A percentile compares a stretch with the other conserved stretches of the same genome.
Evolutionary conservation across 2,797 vertebrate genomes (phyloP).

Genomic region (Esox masquinongy): DNA sequence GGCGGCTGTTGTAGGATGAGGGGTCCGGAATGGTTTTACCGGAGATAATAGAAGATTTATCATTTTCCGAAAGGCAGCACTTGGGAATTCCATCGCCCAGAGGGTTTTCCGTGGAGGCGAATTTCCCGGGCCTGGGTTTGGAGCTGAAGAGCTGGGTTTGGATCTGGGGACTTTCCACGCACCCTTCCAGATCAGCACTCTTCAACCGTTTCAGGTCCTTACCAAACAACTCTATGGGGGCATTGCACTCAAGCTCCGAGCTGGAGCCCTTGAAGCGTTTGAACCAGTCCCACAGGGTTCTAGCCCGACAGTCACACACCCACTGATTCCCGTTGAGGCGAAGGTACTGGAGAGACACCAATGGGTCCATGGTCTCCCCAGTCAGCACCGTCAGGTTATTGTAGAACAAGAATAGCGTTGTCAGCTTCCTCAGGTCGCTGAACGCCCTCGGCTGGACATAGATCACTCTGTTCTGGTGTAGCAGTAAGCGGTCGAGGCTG

Average conservation of each 20-base stretch:
- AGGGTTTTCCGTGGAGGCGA: slow-evolving; percentile 77
- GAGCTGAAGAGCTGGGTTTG: slow-evolving; percentile 82
- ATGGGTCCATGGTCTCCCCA: slow-evolving; percentile 86
- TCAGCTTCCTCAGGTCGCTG: slow-evolving; percentile 88
- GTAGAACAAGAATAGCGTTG: slow-evolving; percentile 94
- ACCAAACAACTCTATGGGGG: slow-evolving; percentile 81
- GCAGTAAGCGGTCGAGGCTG: slow-evolving; percentile 90
- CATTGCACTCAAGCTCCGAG: slow-evolving; percentile 88
- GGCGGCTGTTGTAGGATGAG: slow-evolving; percentile 82
- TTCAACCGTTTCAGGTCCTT: slow-evolving; percentile 90
- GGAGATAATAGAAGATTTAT: slow-evolving; percentile 91
- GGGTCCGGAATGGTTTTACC: slow-evolving; percentile 81
- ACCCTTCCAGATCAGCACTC: slow-evolving; percentile 85
- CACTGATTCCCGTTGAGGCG: slow-evolving; percentile 96
- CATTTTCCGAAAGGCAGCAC: slow-evolving; percentile 89
- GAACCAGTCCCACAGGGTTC: slow-evolving; percentile 96
- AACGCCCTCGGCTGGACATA: slow-evolving; percentile 87
- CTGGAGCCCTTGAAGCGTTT: slow-evolving; percentile 95
- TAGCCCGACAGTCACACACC: slow-evolving; percentile 95
- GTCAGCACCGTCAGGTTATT: slow-evolving; percentile 92
- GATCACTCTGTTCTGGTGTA: slow-evolving; percentile 92
- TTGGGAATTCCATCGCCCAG: slow-evolving; percentile 75
- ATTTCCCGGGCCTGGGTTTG: slow-evolving; percentile 80
- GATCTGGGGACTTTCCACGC: slow-evolving; percentile 81
- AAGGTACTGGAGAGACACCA: slow-evolving; percentile 91